phyloP scores from a whole-genome alignment of 2,888 invertebrate genomes.

The Phalangium opilio region DNA sequence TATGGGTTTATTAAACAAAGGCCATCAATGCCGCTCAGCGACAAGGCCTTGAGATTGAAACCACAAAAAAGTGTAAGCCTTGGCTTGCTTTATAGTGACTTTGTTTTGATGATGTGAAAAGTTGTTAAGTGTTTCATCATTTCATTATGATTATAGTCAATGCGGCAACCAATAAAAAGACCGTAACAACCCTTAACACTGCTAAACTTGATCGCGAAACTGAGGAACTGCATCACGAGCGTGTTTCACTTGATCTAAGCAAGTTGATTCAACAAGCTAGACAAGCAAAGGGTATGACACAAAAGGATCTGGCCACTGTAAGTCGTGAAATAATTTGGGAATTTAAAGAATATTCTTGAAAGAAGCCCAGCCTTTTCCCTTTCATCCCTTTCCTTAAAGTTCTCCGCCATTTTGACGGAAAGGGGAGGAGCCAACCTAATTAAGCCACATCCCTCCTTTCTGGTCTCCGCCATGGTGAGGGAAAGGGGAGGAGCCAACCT shows the following conservation, averaged over 20 bases:
- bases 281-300: conserved; percentile 80
- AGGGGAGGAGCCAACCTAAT: too few relatives aligned
- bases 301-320: conserved; percentile 90
- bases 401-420: too few relatives aligned
- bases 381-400: too few relatives aligned
- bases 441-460: too few relatives aligned
- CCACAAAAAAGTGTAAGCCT: conserved; percentile 73
- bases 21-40: conserved; percentile 85
- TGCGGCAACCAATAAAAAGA: conserved; percentile 94
- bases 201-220: conserved; percentile 96
- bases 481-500: too few relatives aligned
- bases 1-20: too few relatives aligned
- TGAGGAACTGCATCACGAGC: conserved; percentile 91
- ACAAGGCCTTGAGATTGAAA: conserved; percentile 78
- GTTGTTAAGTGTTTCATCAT: neutral
- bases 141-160: conserved; percentile 37
- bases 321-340: too few relatives aligned
- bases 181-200: conserved; percentile 88
- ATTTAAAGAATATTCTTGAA: too few relatives aligned
- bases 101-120: too few relatives aligned
- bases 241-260: conserved; percentile 68
- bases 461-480: too few relatives aligned
- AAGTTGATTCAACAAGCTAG: conserved; percentile 91
- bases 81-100: too few relatives aligned
- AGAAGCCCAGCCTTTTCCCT: too few relatives aligned